A percentile compares a stretch with the other conserved stretches of the same genome.
These are phyloP conservation scores for Platyscapa corneri DNA, from an alignment of 1,140 invertebrate species.

Conservation along the genomic window DNA sequence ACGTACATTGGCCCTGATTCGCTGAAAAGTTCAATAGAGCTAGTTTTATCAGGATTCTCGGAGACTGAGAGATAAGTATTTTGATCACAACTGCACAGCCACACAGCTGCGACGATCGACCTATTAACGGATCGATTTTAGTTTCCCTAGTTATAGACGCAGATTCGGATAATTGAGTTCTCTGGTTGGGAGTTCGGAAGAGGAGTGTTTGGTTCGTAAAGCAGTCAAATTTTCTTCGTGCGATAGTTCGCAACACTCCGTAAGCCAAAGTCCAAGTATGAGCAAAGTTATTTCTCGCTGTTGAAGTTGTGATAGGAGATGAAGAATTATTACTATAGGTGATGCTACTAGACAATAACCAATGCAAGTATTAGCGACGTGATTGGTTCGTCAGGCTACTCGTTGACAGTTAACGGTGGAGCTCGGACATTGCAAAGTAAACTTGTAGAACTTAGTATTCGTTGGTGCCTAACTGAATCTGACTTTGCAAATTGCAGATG, in stretches of 20 bases:
- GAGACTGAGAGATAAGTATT: neutral
- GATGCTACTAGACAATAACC: no score
- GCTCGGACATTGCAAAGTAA: no score
- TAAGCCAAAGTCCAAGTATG: neutral
- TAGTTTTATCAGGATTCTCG: neutral
- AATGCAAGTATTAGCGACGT: no score
- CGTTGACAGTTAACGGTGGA: no score
- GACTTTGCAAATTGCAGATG: no score
- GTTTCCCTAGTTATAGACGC: neutral
- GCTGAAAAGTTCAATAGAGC: neutral
- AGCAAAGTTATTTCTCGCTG: neutral
- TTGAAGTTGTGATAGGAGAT: neutral
- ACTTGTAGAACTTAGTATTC: no score
- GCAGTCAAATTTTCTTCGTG: neutral
- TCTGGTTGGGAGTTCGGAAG: neutral
- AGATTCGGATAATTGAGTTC: neutral
- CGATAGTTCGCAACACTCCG: neutral
- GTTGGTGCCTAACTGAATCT: no score
- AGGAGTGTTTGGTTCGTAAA: neutral
- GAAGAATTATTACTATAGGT: neutral
- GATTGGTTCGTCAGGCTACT: no score
- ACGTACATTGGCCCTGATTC: neutral
- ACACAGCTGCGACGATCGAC: neutral
- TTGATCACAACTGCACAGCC: neutral
- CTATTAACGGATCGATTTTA: neutral